Conservation (phyloP, 2,797 vertebrate genomes). For the Poeciliopsis infans region DNA sequence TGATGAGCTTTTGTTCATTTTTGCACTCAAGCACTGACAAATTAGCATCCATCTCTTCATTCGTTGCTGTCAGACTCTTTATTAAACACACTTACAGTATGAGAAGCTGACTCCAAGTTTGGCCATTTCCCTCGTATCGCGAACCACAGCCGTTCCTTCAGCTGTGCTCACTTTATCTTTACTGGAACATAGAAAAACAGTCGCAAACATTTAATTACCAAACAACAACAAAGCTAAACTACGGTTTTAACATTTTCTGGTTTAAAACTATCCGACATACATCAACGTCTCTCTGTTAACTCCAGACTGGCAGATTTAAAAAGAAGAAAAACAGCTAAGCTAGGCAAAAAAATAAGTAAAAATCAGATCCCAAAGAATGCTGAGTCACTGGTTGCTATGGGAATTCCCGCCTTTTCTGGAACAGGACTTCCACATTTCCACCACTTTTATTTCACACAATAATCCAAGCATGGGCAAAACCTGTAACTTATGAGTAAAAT, state of each 20-base stretch:
- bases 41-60: background rate
- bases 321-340: background rate
- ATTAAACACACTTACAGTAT: constrained; percentile 80
- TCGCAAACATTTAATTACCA: background rate
- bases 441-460: background rate
- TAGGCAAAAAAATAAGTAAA: background rate
- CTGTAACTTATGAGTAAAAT: background rate
- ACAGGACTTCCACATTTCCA: background rate
- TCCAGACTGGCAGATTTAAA: background rate
- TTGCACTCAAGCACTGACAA: background rate
- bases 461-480: background rate
- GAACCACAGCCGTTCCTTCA: constrained; percentile 82
- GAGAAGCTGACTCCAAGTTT: constrained; percentile 88
- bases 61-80: background rate
- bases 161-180: constrained; percentile 75
- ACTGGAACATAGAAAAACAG: constrained; percentile 64
- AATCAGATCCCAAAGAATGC: background rate
- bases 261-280: background rate
- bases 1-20: background rate
- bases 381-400: background rate
- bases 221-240: background rate
- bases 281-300: background rate
- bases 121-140: constrained; percentile 79
- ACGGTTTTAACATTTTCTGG: background rate
- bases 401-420: background rate